Conservation (phyloP, 2,797 vertebrate species). For the Propithecus perrieri region DNA sequence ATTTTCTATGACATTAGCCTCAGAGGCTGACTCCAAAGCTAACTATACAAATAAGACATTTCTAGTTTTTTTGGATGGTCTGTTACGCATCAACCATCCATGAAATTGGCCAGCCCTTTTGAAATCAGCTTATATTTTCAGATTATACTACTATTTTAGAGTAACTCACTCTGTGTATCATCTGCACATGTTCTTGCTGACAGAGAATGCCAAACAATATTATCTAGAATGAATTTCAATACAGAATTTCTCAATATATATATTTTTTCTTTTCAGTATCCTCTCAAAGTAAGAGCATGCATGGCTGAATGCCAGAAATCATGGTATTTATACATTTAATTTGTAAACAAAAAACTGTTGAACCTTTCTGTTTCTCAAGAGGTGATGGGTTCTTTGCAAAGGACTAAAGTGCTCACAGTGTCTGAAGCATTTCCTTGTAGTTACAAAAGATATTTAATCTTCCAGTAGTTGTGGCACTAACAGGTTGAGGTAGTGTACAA, state of each 20-base stretch:
- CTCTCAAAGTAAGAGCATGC: neutral
- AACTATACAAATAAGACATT: neutral
- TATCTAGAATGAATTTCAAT: conserved; percentile 9
- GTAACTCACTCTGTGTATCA: neutral
- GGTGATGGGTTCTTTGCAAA: neutral
- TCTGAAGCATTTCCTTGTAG: neutral
- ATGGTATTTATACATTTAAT: neutral
- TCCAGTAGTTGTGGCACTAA: neutral
- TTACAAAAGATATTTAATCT: conserved; percentile 19
- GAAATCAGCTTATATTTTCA: conserved; percentile 39
- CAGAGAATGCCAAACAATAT: neutral
- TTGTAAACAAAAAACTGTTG: conserved; percentile 2
- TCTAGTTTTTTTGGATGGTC: neutral
- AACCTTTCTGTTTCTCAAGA: neutral
- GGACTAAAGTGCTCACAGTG: neutral
- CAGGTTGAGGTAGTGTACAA: neutral
- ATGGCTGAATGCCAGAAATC: neutral
- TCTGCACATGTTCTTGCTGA: neutral
- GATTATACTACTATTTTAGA: neutral
- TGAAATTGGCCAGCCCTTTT: conserved; percentile 18
- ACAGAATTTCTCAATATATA: neutral
- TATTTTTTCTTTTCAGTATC: neutral
- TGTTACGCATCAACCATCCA: neutral
- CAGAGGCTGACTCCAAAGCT: neutral
- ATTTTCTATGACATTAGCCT: neutral